Evolutionary conservation across 1,140 invertebrate species (phyloP), one percentile per base, ranked within the genome.

Genomic region (Wasmannia auropunctata): DNA sequence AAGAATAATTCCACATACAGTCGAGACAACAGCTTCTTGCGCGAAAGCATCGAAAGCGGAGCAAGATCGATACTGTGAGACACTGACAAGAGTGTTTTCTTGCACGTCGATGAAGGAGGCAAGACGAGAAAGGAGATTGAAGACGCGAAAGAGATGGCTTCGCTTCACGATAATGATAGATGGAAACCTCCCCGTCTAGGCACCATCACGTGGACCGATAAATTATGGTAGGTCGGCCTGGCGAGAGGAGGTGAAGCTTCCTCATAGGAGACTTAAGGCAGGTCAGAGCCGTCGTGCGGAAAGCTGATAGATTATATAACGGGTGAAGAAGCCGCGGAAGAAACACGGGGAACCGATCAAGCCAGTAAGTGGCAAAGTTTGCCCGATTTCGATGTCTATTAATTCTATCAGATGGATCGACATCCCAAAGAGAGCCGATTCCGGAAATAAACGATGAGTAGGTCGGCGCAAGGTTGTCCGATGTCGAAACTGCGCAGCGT

Each of bases 131-230:
- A 83, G 51, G 31, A 67, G 85, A 75, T 85, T 54, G 28, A 74
- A 60, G 75, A 75, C 54, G 69, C 67, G 40, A 76, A 85, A 70
- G 84, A 86, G 85, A 86, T 63, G 76, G 84, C 87, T 90, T 89
- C 88, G 86, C 87, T 85, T 76, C 86, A 85, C 63, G 80, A 87
- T 91, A 88, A 91, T 83, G 79, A 83, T 90, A 89, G 87, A 91
- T 91, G 91, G 89, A 89, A 86, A 77, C 86, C 74, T 54, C 86
- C 67, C 3, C 25, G 70, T 60, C 60, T 69, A 69, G 51, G 86
- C 54, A 74, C 86, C 83, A 87, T 90, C 86, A 88, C 81, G 54
- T 85, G 84, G 62, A 51, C 70, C 79, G 69, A 91, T 91, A 91
- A 91, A 91, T 90, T 91, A 90, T 90, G 58, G 81, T 77, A 62